These are phyloP conservation scores for Harpagus bidentatus DNA, from an alignment of 2,113 vertebrate species.

Conservation along the genomic window DNA sequence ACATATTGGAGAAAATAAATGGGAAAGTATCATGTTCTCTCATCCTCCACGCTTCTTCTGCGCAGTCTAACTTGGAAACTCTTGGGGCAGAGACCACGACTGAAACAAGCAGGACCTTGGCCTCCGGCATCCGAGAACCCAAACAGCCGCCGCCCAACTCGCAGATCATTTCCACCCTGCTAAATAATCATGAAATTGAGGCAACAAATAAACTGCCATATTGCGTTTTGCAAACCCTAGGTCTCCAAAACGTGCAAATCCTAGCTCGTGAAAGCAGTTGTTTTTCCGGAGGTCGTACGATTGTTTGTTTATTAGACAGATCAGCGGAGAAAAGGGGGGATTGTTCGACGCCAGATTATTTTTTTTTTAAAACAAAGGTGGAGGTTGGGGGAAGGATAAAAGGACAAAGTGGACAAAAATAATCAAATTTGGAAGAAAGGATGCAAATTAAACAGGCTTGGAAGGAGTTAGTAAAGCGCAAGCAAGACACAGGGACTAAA, in stretches of 20 bases:
- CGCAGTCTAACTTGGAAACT: neutral
- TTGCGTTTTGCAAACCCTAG: neutral
- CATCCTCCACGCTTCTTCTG: neutral
- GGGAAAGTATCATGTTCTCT: rapidly evolving
- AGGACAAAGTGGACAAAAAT: neutral
- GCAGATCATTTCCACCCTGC: neutral
- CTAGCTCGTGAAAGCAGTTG: neutral
- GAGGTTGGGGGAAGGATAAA: neutral
- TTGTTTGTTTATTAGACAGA: neutral
- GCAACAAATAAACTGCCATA: neutral
- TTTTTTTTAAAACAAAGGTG: neutral
- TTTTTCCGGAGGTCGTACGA: neutral
- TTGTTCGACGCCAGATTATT: neutral
- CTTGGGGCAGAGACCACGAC: neutral
- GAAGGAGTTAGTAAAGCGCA: neutral
- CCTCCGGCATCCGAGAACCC: neutral
- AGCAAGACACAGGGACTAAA: conserved; percentile 16
- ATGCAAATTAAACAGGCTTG: conserved; percentile 39
- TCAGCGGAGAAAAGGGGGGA: neutral
- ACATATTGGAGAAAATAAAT: rapidly evolving
- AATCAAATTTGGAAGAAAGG: neutral
- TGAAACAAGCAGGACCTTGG: neutral
- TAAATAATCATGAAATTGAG: neutral
- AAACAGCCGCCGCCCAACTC: rapidly evolving
- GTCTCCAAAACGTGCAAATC: neutral